phyloP scores from a whole-genome alignment of 2,797 vertebrate genomes.

The Neosalanx taihuensis region DNA sequence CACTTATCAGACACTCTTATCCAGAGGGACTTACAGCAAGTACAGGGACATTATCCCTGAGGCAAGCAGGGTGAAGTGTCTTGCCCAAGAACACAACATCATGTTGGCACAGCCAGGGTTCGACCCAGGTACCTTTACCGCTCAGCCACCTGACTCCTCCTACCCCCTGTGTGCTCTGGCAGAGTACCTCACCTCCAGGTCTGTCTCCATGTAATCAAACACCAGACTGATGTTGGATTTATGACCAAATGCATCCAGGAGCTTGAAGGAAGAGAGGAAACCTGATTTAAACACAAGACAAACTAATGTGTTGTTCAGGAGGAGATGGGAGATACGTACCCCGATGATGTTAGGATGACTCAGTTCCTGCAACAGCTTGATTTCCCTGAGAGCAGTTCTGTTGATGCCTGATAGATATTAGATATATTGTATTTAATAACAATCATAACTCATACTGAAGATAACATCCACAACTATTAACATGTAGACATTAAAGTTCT shows the following conservation, averaged over 20 bases:
- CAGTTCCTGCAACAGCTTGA: slow-evolving; percentile 93
- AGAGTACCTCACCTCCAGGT: slow-evolving; percentile 85
- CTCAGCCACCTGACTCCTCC: too few species aligned
- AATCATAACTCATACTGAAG: not conserved
- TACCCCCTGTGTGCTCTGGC: not conserved
- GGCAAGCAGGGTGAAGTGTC: too few species aligned
- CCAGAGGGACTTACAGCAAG: too few species aligned
- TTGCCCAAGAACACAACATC: too few species aligned
- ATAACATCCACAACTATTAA: not conserved
- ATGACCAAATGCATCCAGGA: slow-evolving; percentile 96
- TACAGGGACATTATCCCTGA: too few species aligned
- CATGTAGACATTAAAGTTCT: slow-evolving; percentile 33
- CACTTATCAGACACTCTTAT: too few species aligned
- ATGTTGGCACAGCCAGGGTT: too few species aligned
- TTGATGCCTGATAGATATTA: slow-evolving; percentile 84
- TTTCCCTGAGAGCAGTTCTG: slow-evolving; percentile 93
- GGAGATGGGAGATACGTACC: slow-evolving; percentile 70
- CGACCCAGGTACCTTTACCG: too few species aligned
- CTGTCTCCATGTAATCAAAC: slow-evolving; percentile 99
- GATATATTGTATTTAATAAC: not conserved
- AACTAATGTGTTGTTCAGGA: not conserved
- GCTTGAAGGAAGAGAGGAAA: slow-evolving; percentile 63
- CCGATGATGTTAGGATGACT: slow-evolving; percentile 97
- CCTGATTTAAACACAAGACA: not conserved
- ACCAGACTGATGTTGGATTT: slow-evolving; percentile 98